Evolutionary conservation across 2,113 vertebrate species (phyloP), one percentile per base, ranked within the genome.

Genomic region (Poeciliopsis turrubarensis): DNA sequence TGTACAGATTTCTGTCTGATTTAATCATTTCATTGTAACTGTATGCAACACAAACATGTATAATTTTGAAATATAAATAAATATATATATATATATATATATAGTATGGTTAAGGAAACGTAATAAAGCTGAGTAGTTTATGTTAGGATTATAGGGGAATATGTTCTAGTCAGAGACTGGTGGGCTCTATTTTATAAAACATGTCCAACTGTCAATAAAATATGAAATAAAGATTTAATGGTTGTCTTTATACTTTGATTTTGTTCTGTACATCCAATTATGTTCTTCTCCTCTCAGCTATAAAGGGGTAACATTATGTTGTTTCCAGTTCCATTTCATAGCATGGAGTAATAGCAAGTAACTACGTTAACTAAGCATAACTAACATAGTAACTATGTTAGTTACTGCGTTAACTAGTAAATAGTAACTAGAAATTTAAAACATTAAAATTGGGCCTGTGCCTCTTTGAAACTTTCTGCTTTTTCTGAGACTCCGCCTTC

Each of bases 11-110:
- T 57, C 2, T 57, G 44, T 47, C 9, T 57, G 25, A 57, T 57
- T 57, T 57, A n/a, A 65, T 57, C 84, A 80, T 81, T 72, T 44
- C 81, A 89, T 86, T 91, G 86, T 93, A 91, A 92, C 93, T 89
- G 82, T 89, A 92, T 90, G 89, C 83, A 90, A 90, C 75, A 80
- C 75, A 74, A 17, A 86, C 70, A 86, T 83, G 77, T 80, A 90
- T 88, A 86, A 73, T 80, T 72, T 41, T 60, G 34, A 67, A n/a
- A 32, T 31, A 47, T 47, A 73, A 11, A 26, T 13, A 31, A 7
- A 13, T 41, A 14, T 41, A 41, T 41, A 41, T 22, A 27, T 15
- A 51, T 26, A 32, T 1, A 64, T 22, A 27, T 15, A 51, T 26
- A 32, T 1, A 64, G 25, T 10, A 57, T 57, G 51, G 7, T 19